Base-by-base conservation (phyloP, 2,888 invertebrate species). In the Lasioglossum figueresi region DNA sequence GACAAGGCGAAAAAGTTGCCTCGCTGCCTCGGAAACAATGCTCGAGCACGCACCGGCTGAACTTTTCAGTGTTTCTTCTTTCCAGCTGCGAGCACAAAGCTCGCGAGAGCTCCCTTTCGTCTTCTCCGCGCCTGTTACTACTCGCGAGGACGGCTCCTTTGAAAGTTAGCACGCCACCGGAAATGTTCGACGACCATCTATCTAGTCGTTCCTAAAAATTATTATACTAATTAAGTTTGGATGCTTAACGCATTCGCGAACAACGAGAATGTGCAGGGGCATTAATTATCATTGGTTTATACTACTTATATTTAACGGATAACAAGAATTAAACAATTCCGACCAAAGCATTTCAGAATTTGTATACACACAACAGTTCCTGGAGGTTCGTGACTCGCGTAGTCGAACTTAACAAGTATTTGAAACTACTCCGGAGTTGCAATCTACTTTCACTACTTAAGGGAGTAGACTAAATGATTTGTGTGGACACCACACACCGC, bases 21-120 rank as follows among this genome's bases (percentile, higher is more conserved):
- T 6, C 10, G 72, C 48, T 72, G 48, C 10, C 48, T 31, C 31
- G 63, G 52, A 84, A 77, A 66, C 66, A 66, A 45, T 40, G 73
- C 45, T 56, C 56, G 19, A 14, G 45, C 63, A 43, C 34, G 68
- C 45, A 71, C 59, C 43, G 68, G 16, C 16, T 27, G 52, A 83
- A 80, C 79, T 83, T 84, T 43, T 45, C 56, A 16, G 78, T 84
- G 45, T 84, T 80, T 76, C 63, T 70, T 63, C 59, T 59, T 37
- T 34, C 66, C 71, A 40, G 27, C 37, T 31, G 31, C 10, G 31
- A 16, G 56, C 27, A 43, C 34, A 37, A 74, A 68, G 43, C 43
- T 68, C 37, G 68, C 43, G 34, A 34, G 71, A 59, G 34, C 31
- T 78, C 63, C 16, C 23, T 56, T 71, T 52, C 66, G 75, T 76